Evolutionary conservation across 2,113 vertebrate genomes (phyloP).

Genomic region (Henicopernis longicauda): DNA sequence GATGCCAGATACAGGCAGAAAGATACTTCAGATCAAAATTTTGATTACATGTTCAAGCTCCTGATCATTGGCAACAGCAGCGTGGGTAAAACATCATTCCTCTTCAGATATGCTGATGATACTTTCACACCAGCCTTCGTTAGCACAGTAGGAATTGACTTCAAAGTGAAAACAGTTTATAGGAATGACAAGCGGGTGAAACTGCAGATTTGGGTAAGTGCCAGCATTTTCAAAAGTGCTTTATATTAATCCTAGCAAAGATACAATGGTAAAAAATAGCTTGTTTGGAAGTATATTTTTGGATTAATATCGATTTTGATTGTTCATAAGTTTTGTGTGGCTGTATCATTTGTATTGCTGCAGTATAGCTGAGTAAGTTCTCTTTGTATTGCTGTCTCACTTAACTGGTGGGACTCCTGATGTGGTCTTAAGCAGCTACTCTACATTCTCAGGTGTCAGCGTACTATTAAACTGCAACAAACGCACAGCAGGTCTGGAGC

Average conservation of each 20-base stretch:
- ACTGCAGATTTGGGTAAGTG: conserved; percentile 97
- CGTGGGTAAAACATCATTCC: conserved; percentile 96
- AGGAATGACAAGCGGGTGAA: conserved; percentile 97
- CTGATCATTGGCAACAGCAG: conserved; percentile 98
- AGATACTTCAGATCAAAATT: conserved; percentile 97
- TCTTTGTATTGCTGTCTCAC: neutral
- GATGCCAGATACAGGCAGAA: conserved; percentile 89
- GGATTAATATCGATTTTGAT: neutral
- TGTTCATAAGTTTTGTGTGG: neutral
- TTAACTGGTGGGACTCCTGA: neutral
- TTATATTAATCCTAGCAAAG: neutral
- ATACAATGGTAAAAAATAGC: neutral
- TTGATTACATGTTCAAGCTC: conserved; percentile 99
- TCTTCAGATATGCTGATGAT: conserved; percentile 95
- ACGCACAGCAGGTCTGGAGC: neutral
- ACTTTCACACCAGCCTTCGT: conserved; percentile 96
- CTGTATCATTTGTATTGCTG: neutral
- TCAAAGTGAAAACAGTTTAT: conserved; percentile 98
- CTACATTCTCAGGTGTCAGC: neutral
- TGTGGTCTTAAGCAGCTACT: neutral
- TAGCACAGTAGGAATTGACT: conserved; percentile 97
- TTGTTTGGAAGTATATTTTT: neutral
- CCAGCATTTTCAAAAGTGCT: neutral
- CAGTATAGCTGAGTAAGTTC: neutral
- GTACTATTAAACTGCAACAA: neutral